phyloP scores from a whole-genome alignment of 2,113 vertebrate genomes.

The Myiopsitta monachus region DNA sequence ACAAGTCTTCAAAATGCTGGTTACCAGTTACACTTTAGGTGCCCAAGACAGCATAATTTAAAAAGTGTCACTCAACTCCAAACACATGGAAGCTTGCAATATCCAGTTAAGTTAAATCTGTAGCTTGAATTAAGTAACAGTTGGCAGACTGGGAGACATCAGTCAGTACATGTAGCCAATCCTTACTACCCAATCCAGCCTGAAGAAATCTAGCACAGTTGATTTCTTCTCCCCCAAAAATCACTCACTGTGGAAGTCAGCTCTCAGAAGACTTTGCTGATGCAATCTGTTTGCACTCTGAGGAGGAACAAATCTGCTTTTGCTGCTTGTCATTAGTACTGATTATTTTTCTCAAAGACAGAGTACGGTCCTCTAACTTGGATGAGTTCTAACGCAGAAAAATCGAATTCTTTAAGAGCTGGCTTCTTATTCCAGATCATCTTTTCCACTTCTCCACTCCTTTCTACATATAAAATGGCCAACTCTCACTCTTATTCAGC shows the following conservation, averaged over 20 bases:
- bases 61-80: neutral
- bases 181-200: neutral
- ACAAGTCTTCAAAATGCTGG: neutral
- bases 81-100: neutral
- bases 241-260: neutral
- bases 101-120: neutral
- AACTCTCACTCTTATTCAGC: neutral
- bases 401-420: neutral
- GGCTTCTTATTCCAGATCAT: neutral
- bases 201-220: neutral
- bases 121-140: neutral
- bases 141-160: neutral
- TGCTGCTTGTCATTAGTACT: neutral
- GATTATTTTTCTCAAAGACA: neutral
- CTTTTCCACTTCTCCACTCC: neutral
- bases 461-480: neutral
- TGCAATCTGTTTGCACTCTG: neutral
- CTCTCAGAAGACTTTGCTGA: neutral
- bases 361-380: neutral
- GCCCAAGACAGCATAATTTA: neutral
- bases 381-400: neutral
- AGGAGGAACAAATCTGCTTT: neutral
- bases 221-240: neutral
- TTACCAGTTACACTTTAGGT: neutral
- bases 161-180: neutral